Evolutionary conservation across 2,113 vertebrate species (phyloP).

Genomic region (Apeltes quadracus): DNA sequence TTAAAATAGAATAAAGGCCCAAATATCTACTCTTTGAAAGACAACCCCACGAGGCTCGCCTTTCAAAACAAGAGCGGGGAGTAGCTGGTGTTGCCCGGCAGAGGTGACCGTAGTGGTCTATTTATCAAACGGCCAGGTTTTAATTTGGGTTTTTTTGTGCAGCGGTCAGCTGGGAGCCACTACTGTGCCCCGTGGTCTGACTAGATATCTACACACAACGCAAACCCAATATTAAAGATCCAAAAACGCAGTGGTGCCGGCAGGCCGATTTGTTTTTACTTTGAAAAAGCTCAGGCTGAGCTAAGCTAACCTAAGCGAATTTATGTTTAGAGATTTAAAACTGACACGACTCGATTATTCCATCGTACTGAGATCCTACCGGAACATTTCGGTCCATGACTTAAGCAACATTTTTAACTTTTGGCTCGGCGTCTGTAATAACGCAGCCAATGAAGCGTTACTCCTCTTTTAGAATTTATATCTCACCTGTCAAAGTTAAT

Average conservation of each 20-base stretch:
- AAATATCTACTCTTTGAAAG: slow-evolving; percentile 68
- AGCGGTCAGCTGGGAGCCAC: slow-evolving; percentile 45
- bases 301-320: background rate
- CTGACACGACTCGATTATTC: background rate
- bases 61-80: slow-evolving; percentile 78
- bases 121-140: slow-evolving; percentile 62
- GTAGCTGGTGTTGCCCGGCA: slow-evolving; percentile 70
- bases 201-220: background rate
- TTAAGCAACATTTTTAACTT: background rate
- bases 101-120: slow-evolving; percentile 64
- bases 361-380: background rate
- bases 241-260: too few species aligned
- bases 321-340: background rate
- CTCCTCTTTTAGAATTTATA: background rate
- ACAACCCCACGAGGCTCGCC: slow-evolving; percentile 41
- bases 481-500: background rate
- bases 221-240: too few species aligned
- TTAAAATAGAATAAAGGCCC: slow-evolving; percentile 74
- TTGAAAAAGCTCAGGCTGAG: background rate
- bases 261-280: background rate
- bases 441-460: background rate
- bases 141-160: slow-evolving; percentile 45
- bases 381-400: background rate
- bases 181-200: slow-evolving; percentile 12
- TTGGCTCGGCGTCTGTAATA: background rate